Evolutionary conservation across 2,113 vertebrate species (phyloP).

Genomic region (Gambusia affinis): DNA sequence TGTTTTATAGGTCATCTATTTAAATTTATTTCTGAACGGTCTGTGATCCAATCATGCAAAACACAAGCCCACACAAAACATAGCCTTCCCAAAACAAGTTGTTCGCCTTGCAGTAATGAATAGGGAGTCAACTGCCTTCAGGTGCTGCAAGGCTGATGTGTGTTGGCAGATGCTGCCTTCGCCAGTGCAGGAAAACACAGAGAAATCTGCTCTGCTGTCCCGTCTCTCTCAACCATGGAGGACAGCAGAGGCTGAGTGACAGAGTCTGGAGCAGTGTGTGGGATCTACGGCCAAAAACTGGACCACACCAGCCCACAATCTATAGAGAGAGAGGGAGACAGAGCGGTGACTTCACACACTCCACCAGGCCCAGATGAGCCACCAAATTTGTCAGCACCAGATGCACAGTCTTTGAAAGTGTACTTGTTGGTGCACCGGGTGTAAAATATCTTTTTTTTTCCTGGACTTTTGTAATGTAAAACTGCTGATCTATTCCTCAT

Average conservation of each 20-base stretch:
- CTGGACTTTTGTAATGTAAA: constrained; percentile 1
- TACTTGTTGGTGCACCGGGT: constrained; percentile 11
- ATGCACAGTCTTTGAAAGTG: constrained; percentile 51
- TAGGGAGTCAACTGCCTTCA: constrained; percentile 71
- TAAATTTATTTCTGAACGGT: constrained; percentile 53
- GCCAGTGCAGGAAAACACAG: constrained; percentile 69
- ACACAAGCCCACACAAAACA: constrained; percentile 46
- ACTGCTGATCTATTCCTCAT: constrained; percentile 8
- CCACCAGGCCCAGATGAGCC: constrained; percentile 61
- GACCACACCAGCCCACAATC: constrained; percentile 58
- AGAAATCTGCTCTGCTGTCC: constrained; percentile 77
- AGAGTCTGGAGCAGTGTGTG: constrained; percentile 70
- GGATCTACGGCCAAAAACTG: constrained; percentile 68
- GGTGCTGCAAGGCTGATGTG: constrained; percentile 71
- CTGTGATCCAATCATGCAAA: constrained; percentile 35
- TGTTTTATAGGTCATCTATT: constrained; percentile 43
- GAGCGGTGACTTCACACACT: constrained; percentile 59
- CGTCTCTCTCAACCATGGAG: constrained; percentile 75
- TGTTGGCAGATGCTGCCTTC: constrained; percentile 72
- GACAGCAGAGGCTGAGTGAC: constrained; percentile 76
- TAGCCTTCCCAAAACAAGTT: constrained; percentile 55
- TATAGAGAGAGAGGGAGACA: constrained; percentile 12
- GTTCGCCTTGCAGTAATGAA: constrained; percentile 67
- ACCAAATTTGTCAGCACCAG: constrained; percentile 63
- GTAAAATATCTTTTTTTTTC: constrained; percentile 15